Evolutionary conservation across 2,888 invertebrate species (phyloP).

Genomic region (Drosophila prostipennis): DNA sequence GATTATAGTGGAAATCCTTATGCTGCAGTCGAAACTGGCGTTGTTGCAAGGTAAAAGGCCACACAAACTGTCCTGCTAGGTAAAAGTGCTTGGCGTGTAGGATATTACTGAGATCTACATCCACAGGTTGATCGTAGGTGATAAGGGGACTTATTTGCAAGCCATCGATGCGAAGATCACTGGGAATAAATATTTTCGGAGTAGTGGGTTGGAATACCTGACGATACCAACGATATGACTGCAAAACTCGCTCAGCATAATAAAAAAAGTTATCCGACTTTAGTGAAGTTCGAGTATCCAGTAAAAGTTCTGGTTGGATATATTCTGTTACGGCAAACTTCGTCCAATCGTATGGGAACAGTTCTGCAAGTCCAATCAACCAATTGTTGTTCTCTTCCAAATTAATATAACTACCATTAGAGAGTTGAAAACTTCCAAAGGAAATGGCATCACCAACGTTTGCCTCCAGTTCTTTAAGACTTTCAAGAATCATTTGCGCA

Average conservation of each 20-base stretch:
- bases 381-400: constrained; percentile 42
- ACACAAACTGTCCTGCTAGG: constrained; percentile 51
- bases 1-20: constrained; percentile 86
- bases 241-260: constrained; percentile 86
- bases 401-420: constrained; percentile 46
- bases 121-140: constrained; percentile 88
- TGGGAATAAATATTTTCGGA: constrained; percentile 84
- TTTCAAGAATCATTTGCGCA: background rate
- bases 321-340: constrained; percentile 18
- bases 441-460: constrained; percentile 19
- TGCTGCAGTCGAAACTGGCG: constrained; percentile 88
- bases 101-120: constrained; percentile 85
- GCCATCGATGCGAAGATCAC: constrained; percentile 86
- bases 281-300: constrained; percentile 87
- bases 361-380: constrained; percentile 35
- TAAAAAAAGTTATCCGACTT: constrained; percentile 89
- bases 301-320: constrained; percentile 78
- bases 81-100: constrained; percentile 49
- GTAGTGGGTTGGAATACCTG: constrained; percentile 86
- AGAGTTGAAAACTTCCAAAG: constrained; percentile 2
- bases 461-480: constrained; percentile 13
- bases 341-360: constrained; percentile 52
- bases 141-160: constrained; percentile 87
- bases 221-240: constrained; percentile 86
- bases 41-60: constrained; percentile 77